Percentiles rank a stretch among this genome's conserved stretches.
phyloP scores from a whole-genome alignment of 2,113 vertebrate species.

The Caranx melampygus region DNA sequence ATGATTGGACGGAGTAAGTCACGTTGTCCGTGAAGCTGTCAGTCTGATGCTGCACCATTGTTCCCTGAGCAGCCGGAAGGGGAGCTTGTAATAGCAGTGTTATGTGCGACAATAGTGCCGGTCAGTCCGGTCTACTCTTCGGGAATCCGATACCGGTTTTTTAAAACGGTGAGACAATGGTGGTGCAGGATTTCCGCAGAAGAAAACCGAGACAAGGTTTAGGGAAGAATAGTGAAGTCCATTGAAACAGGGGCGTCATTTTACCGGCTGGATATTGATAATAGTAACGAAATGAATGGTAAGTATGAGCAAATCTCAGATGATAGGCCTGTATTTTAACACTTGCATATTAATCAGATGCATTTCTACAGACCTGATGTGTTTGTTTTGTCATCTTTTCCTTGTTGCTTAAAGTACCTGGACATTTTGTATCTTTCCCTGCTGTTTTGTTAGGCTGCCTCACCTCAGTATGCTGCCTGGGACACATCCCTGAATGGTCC shows the following conservation, averaged over 20 bases:
- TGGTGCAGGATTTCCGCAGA: constrained; percentile 36
- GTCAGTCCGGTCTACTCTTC: constrained; percentile 8
- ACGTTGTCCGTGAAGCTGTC: constrained; percentile 82
- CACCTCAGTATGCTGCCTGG: constrained; percentile 1
- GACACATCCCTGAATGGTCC: constrained; percentile 33
- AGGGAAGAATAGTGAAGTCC: constrained; percentile 36
- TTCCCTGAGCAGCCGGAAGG: constrained; percentile 80
- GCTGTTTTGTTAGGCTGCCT: background rate
- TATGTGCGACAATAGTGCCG: constrained; percentile 60
- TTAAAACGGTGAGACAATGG: background rate
- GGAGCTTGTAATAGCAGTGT: constrained; percentile 47
- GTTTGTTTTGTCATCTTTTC: background rate
- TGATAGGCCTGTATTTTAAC: constrained; percentile 31
- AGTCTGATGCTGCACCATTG: constrained; percentile 84
- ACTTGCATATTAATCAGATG: background rate
- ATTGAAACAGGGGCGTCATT: constrained; percentile 66
- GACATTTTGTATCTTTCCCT: background rate
- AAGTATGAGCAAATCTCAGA: constrained; percentile 56
- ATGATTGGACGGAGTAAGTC: constrained; percentile 80
- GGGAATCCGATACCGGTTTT: constrained; percentile 17
- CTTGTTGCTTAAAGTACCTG: background rate
- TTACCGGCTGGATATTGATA: constrained; percentile 59
- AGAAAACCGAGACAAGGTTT: constrained; percentile 31
- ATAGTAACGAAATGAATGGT: constrained; percentile 81
- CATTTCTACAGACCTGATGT: background rate